phyloP scores from a whole-genome alignment of 2,797 vertebrate genomes.

The Protosalanx chinensis region DNA sequence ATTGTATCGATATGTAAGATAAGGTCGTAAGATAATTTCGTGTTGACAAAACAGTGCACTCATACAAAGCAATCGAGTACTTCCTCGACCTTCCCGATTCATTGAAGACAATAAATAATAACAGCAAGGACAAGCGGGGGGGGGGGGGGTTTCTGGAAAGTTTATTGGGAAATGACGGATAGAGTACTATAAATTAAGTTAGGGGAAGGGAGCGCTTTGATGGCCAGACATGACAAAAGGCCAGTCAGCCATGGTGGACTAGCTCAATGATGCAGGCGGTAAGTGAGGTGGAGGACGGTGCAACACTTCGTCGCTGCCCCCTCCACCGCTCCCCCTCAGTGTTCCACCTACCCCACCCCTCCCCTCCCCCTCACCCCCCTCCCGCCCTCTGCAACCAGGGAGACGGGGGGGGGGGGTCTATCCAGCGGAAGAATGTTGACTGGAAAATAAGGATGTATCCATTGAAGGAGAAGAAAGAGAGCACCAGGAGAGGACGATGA shows the following conservation, averaged over 20 bases:
- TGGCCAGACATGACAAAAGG: conserved; percentile 75
- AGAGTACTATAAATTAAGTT: conserved; percentile 77
- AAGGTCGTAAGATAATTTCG: no score
- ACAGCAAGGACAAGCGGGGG: conserved; percentile 35
- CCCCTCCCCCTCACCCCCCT: conserved; percentile 21
- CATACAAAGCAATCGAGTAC: not conserved
- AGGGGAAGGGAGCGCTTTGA: conserved; percentile 58
- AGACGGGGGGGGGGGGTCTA: conserved; percentile 19
- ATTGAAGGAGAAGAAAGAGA: conserved; percentile 25
- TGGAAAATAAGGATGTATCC: conserved; percentile 46
- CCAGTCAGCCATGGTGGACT: conserved; percentile 57
- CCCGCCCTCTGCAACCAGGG: conserved; percentile 20
- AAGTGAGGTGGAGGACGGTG: conserved; percentile 37
- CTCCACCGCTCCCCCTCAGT: conserved; percentile 51
- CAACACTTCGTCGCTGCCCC: conserved; percentile 18
- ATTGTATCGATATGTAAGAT: not conserved
- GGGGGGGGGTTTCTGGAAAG: conserved; percentile 69
- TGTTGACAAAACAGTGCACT: not conserved
- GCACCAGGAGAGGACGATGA: conserved; percentile 20
- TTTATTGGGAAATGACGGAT: conserved; percentile 82
- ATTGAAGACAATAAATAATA: not conserved
- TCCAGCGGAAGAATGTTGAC: conserved; percentile 35
- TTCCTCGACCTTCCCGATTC: not conserved
- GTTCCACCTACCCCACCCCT: conserved; percentile 30
- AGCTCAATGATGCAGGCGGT: conserved; percentile 49